Evolutionary conservation across 2,113 vertebrate genomes (phyloP).

Genomic region (Probosciger aterrimus): DNA sequence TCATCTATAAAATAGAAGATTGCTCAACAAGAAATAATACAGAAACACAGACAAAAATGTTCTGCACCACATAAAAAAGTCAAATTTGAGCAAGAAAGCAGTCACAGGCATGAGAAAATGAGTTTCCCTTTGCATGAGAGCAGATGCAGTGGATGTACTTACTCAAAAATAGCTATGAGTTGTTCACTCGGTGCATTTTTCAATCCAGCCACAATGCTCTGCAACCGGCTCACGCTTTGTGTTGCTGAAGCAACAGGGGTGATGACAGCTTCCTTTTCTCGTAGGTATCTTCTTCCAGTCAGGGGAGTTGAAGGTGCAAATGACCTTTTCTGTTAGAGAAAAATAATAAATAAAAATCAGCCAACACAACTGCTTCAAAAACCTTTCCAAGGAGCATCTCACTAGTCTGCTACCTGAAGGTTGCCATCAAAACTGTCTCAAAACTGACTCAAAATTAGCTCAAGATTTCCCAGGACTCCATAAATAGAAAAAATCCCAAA

Average conservation of each 20-base stretch:
- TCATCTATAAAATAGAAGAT: background rate
- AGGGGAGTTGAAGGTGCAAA: constrained; percentile 94
- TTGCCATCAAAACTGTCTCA: background rate
- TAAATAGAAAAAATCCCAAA: background rate
- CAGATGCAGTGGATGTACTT: background rate
- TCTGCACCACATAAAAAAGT: background rate
- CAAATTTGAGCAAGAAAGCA: background rate
- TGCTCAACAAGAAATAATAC: background rate
- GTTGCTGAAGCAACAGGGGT: constrained; percentile 95
- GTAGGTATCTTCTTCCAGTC: constrained; percentile 91
- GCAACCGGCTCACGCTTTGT: constrained; percentile 91
- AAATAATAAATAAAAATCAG: background rate
- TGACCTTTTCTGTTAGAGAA: constrained; percentile 74
- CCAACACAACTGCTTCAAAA: background rate
- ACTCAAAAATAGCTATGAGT: constrained; percentile 85
- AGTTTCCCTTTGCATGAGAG: background rate
- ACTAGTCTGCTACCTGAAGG: fast-evolving
- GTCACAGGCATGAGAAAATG: background rate
- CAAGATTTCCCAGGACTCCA: background rate
- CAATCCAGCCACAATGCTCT: constrained; percentile 88
- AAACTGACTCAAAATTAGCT: background rate
- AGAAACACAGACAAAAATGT: background rate
- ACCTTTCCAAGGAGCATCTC: background rate
- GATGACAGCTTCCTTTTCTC: constrained; percentile 87
- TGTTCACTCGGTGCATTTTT: constrained; percentile 86